Evolutionary conservation across 2,797 vertebrate genomes (phyloP), one percentile per base, ranked within the genome.

Genomic region (Lithobates sylvaticus): DNA sequence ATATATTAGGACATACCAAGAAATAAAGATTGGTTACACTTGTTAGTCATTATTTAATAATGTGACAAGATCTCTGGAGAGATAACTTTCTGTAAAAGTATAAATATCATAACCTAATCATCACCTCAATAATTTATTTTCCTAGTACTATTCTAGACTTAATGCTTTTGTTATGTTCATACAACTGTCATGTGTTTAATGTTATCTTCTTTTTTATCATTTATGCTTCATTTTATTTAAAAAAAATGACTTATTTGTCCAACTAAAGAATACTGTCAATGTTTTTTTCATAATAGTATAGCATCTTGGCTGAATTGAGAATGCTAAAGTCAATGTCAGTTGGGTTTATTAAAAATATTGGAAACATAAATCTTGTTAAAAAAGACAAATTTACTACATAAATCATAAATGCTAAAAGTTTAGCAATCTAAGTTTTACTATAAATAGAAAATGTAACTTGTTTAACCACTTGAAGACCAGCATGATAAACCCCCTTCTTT

Each of bases 311-410:
- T 32, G 64, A n/a, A 34, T 72, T 65, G 75, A 15, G 10, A 76
- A 9, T 50, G 69, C 70, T 32, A 34, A 70, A 32, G 54, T 29
- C 73, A 54, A 36, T 84, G 74, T 58, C 65, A 76, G 58, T 84
- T 75, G 68, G 73, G 44, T 76, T 84, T 84, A 76, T 84, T 84
- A 84, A 84, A 84, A 84, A 84, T 68, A 68, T 76, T 84, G 27
- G 70, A 84, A 84, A 42, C 27, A 39, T 84, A 69, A 50, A n/a
- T 68, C 72, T 76, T 29, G 21, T 61, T 54, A 34, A 68, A 77
- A 70, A 65, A 70, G 44, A 65, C 29, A 64, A 84, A 21, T 76
- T 70, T 76, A 61, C 54, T 61, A 9, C 76, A n/a, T 47, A 23
- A 3, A 34, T 77, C 76, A 36, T 27, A 58, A 44, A 76, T 27